These are phyloP conservation scores for Toxonevra muliebris DNA, from an alignment of 2,888 invertebrate species.

Conservation along the genomic window DNA sequence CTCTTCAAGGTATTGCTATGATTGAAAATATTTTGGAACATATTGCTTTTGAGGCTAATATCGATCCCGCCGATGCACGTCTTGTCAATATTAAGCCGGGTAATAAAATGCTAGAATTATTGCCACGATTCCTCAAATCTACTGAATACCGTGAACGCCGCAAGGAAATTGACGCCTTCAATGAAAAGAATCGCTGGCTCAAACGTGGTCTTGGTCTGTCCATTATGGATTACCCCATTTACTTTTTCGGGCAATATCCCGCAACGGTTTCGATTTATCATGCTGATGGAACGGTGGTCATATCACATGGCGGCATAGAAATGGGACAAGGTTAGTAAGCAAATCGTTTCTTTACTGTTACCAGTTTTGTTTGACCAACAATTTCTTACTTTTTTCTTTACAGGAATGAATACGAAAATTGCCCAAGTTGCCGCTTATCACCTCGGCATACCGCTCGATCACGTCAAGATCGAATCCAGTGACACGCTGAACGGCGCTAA, in stretches of 20 bases:
- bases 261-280: constrained; percentile 74
- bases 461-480: constrained; percentile 73
- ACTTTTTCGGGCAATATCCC: constrained; percentile 66
- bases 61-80: constrained; percentile 70
- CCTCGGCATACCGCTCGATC: constrained; percentile 73
- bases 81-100: constrained; percentile 65
- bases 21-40: constrained; percentile 74
- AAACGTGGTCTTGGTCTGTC: constrained; percentile 74
- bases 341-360: not conserved
- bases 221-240: constrained; percentile 73
- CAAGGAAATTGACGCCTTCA: constrained; percentile 70
- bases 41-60: constrained; percentile 67
- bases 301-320: constrained; percentile 77
- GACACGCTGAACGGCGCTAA: constrained; percentile 74
- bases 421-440: constrained; percentile 78
- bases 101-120: constrained; percentile 61
- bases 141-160: constrained; percentile 69
- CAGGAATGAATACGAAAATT: constrained; percentile 69
- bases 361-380: not conserved
- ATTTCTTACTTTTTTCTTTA: not conserved
- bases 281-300: constrained; percentile 74
- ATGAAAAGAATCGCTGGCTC: constrained; percentile 76
- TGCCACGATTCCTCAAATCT: constrained; percentile 67
- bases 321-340: constrained; percentile 74
- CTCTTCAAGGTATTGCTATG: constrained; percentile 65